These are phyloP conservation scores for Rhadinocentrus ornatus DNA, from an alignment of 2,797 vertebrate genomes.

Conservation along the genomic window DNA sequence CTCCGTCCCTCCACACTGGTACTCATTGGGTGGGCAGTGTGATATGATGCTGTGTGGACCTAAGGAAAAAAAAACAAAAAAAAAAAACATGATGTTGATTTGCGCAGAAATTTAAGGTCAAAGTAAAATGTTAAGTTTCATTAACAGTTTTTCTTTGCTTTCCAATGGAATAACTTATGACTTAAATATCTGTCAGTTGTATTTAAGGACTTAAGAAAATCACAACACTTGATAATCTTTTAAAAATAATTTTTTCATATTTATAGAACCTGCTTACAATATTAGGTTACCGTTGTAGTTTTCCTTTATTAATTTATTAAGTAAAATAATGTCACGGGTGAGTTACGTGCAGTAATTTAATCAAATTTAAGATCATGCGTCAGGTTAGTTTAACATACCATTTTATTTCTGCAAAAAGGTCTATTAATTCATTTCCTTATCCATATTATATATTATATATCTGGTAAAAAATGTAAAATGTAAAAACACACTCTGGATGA, in stretches of 20 bases:
- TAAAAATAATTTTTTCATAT: not conserved
- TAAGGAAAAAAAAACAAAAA: constrained; percentile 67
- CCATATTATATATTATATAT: too few species aligned
- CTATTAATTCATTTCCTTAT: too few species aligned
- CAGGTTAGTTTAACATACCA: too few species aligned
- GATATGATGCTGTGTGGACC: constrained; percentile 92
- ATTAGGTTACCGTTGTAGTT: not conserved
- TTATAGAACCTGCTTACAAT: not conserved
- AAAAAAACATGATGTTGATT: not conserved
- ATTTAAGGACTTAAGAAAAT: not conserved
- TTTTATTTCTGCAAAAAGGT: too few species aligned
- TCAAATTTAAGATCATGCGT: not conserved
- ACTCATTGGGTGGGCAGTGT: constrained; percentile 91
- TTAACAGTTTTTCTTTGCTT: not conserved
- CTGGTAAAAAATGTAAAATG: too few species aligned
- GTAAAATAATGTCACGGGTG: too few species aligned
- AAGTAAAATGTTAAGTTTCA: not conserved
- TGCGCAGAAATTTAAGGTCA: not conserved
- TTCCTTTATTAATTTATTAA: not conserved
- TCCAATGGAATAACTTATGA: not conserved
- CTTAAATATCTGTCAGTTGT: not conserved
- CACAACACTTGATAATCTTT: not conserved
- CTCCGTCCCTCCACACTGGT: constrained; percentile 93
- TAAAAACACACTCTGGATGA: not conserved
- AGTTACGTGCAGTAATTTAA: not conserved